Evolutionary conservation across 2,888 invertebrate genomes (phyloP).

Genomic region (Leucoptera coffeella): DNA sequence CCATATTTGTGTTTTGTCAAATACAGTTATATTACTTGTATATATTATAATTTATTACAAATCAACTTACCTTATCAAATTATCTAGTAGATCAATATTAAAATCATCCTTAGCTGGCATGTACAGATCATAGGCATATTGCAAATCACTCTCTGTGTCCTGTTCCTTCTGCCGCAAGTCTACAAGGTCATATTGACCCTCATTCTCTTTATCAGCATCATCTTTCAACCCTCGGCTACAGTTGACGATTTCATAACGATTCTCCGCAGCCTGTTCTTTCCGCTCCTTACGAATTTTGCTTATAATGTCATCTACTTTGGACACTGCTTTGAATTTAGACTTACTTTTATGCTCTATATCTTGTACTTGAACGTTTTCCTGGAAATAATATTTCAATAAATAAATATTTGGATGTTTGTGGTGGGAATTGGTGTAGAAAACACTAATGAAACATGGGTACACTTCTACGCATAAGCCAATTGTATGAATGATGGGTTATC

Average conservation of each 20-base stretch:
- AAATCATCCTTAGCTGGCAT: conserved; percentile 28
- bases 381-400: no score
- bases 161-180: no score
- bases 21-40: no score
- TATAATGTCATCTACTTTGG: conserved; percentile 25
- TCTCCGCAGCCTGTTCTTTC: conserved; percentile 21
- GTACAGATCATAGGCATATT: conserved; percentile 40
- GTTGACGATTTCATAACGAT: conserved; percentile 35
- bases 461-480: no score
- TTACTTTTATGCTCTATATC: no score
- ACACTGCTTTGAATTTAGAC: conserved; percentile 17
- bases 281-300: conserved; percentile 30
- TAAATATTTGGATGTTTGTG: no score
- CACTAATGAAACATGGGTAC: no score
- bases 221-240: conserved; percentile 27
- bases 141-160: conserved; percentile 14
- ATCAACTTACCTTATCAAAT: conserved; percentile 22
- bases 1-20: no score
- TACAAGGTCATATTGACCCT: conserved; percentile 27
- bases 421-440: no score
- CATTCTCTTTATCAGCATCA: conserved; percentile 8
- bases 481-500: no score
- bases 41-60: no score
- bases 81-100: conserved; percentile 34
- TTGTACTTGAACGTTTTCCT: no score